Conservation (phyloP, 2,888 invertebrate species). For the Synergus laeviventris region DNA sequence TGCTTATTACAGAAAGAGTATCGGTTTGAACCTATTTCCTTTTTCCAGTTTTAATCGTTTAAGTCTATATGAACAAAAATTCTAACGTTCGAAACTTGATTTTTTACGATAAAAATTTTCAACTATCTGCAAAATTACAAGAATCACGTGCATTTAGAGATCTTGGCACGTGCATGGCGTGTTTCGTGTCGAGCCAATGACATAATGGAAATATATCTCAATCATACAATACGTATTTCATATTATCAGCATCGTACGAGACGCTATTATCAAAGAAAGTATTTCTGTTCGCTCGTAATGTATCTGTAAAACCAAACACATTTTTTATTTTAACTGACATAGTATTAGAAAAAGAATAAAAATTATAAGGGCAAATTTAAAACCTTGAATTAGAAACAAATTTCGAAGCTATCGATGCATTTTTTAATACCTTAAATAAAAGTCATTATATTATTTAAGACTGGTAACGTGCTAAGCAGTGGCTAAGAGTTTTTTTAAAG, state of each 20-base stretch:
- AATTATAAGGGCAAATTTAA: not conserved
- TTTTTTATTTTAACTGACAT: not conserved
- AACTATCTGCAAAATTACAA: not conserved
- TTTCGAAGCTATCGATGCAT: not conserved
- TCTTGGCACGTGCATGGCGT: constrained; percentile 49
- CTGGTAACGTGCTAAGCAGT: not conserved
- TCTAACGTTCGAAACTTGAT: not conserved
- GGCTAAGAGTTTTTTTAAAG: not conserved
- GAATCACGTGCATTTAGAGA: constrained; percentile 50
- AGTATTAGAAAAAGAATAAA: not conserved
- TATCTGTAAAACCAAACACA: not conserved
- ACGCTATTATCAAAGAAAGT: constrained; percentile 7
- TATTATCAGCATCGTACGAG: not conserved
- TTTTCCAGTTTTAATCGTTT: not conserved
- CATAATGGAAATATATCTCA: constrained; percentile 38
- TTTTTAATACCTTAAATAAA: not conserved
- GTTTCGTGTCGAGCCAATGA: constrained; percentile 46
- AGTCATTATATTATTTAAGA: not conserved
- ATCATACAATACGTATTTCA: not conserved
- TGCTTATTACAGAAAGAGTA: no score
- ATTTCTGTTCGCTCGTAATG: not conserved
- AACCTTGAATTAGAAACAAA: not conserved
- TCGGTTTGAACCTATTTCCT: not conserved
- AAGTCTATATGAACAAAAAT: not conserved
- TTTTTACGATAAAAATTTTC: not conserved